A percentile compares a stretch with the other conserved stretches of the same genome.
Conservation (phyloP, 2,797 vertebrate species). For the Oophaga sylvatica region DNA sequence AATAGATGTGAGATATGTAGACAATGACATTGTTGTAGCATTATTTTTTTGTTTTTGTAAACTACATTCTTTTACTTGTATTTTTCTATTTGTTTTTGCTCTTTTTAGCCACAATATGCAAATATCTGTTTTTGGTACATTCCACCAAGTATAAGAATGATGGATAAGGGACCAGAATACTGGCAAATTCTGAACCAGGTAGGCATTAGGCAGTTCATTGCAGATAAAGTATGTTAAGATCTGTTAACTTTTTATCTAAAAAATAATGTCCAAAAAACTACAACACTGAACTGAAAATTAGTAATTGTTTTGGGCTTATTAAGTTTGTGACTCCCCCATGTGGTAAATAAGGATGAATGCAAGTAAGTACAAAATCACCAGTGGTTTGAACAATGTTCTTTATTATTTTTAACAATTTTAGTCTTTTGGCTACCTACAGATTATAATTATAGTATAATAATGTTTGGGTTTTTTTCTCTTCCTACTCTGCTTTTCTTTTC, state of each 20-base stretch:
- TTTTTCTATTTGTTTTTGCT: background rate
- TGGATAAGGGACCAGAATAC: constrained; percentile 78
- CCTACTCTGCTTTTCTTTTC: too few species aligned
- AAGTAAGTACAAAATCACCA: background rate
- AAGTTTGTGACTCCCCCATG: constrained; percentile 52
- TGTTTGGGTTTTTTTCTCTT: background rate
- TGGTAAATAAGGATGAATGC: constrained; percentile 49
- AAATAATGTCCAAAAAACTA: background rate
- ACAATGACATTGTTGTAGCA: background rate
- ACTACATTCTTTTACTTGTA: background rate
- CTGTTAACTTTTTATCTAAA: background rate
- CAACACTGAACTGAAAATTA: background rate
- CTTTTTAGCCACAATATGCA: constrained; percentile 81
- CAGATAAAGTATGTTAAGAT: background rate
- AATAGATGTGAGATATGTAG: too few species aligned
- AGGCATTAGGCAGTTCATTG: background rate
- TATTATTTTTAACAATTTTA: background rate
- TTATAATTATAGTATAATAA: background rate
- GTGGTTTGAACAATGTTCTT: background rate
- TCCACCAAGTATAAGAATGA: constrained; percentile 79
- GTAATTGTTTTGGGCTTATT: constrained; percentile 15
- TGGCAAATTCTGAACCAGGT: constrained; percentile 78
- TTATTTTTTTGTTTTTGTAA: background rate
- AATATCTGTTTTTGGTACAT: constrained; percentile 88
- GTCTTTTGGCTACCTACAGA: background rate